Evolutionary conservation across 2,888 invertebrate species (phyloP).

Genomic region (Oeneis ivallda): DNA sequence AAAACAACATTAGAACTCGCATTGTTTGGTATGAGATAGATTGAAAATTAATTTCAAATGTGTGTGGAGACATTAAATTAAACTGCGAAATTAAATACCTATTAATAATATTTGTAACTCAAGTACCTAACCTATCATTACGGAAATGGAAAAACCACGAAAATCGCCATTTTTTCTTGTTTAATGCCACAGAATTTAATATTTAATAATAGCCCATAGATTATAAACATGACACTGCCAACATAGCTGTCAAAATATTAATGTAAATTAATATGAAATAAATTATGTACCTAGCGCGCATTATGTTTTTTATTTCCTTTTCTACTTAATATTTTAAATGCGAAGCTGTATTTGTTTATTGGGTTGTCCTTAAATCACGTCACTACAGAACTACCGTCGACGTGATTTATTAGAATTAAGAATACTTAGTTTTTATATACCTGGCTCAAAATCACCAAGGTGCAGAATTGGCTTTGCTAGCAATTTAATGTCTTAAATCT

Average conservation of each 20-base stretch:
- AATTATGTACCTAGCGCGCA: conserved; percentile 40
- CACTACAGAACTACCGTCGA: no score
- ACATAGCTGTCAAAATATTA: conserved; percentile 36
- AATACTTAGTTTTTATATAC: no score
- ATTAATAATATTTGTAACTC: neutral
- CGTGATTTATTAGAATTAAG: no score
- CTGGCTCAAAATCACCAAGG: no score
- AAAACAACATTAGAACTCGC: conserved; percentile 20
- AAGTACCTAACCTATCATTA: neutral
- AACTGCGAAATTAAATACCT: neutral
- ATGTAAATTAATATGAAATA: conserved; percentile 39
- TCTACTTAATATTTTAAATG: no score
- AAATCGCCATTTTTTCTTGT: neutral
- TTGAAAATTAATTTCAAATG: neutral
- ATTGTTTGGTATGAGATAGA: conserved; percentile 25
- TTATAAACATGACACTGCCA: conserved; percentile 38
- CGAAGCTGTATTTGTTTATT: no score
- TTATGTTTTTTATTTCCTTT: conserved; percentile 31
- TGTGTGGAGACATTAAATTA: neutral
- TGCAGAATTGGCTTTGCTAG: no score
- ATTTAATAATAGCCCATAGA: conserved; percentile 12
- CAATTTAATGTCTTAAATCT: no score
- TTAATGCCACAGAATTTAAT: conserved; percentile 3
- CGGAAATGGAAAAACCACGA: neutral
- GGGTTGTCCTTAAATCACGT: no score